phyloP scores from a whole-genome alignment of 2,797 vertebrate genomes.

The Fistularia tabacaria region DNA sequence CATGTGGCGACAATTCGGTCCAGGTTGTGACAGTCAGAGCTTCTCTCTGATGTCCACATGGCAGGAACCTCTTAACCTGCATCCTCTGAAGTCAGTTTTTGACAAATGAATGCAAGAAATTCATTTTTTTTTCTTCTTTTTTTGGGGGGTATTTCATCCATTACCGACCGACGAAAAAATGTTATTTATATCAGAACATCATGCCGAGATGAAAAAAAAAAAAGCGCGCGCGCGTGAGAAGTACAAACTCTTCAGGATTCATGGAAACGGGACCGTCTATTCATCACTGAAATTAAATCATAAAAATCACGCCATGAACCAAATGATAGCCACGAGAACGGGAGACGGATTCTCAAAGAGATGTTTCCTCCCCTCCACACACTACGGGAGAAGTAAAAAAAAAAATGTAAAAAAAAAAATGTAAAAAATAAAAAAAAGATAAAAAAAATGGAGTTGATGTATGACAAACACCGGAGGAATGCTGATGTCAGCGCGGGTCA shows the following conservation, averaged over 20 bases:
- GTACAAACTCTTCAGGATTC: conserved; percentile 26
- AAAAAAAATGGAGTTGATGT: conserved; percentile 55
- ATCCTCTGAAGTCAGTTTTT: conserved; percentile 25
- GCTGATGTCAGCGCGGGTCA: conserved; percentile 57
- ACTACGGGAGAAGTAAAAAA: conserved; percentile 41
- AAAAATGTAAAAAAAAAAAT: no score
- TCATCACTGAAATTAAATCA: conserved; percentile 31
- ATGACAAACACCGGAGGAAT: conserved; percentile 62
- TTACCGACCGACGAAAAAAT: conserved; percentile 39
- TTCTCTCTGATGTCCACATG: conserved; percentile 8
- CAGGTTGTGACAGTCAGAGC: conserved; percentile 37
- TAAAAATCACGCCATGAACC: conserved; percentile 35
- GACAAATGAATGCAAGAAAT: conserved; percentile 27
- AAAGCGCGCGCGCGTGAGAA: conserved; percentile 20
- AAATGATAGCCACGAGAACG: conserved; percentile 31
- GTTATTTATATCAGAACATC: conserved; percentile 24
- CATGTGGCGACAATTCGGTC: conserved; percentile 31
- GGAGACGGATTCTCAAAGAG: conserved; percentile 45
- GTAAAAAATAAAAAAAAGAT: no score
- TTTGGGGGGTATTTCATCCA: conserved; percentile 1
- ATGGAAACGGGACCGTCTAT: conserved; percentile 21
- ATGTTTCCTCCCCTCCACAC: no score
- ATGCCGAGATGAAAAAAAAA: conserved; percentile 18
- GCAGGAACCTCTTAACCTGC: conserved; percentile 27
- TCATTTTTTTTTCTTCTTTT: conserved; percentile 5